Evolutionary conservation across 2,113 vertebrate genomes (phyloP).

Genomic region (Motacilla alba): DNA sequence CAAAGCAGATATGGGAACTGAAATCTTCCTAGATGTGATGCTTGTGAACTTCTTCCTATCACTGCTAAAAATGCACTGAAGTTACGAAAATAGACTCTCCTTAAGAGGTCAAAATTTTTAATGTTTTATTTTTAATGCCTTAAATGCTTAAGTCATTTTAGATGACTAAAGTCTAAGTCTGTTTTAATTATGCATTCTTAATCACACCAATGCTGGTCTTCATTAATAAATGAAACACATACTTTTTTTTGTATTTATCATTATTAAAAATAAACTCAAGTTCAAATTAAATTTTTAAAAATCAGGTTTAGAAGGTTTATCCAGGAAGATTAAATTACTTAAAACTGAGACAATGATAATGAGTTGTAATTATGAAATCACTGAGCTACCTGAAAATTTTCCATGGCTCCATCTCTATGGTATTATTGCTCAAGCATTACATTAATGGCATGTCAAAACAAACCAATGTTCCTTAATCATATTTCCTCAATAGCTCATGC

Average conservation of each 20-base stretch:
- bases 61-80: not conserved
- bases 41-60: not conserved
- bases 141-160: not conserved
- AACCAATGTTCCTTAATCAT: not conserved
- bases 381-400: not conserved
- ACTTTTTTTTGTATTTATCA: not conserved
- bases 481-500: not conserved
- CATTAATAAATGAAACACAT: not conserved
- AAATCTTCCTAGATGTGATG: not conserved
- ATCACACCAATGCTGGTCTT: not conserved
- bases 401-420: not conserved
- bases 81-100: not conserved
- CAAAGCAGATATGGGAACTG: not conserved
- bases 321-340: not conserved
- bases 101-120: not conserved
- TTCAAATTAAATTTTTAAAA: not conserved
- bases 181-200: not conserved
- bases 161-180: not conserved
- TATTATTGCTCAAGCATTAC: not conserved
- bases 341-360: not conserved
- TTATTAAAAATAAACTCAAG: not conserved
- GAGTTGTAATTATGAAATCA: not conserved
- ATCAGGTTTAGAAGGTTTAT: not conserved
- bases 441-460: not conserved
- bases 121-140: not conserved